Evolutionary conservation across 2,797 vertebrate genomes (phyloP), one percentile per base, ranked within the genome.

Genomic region (Myoxocephalus aenaeus): DNA sequence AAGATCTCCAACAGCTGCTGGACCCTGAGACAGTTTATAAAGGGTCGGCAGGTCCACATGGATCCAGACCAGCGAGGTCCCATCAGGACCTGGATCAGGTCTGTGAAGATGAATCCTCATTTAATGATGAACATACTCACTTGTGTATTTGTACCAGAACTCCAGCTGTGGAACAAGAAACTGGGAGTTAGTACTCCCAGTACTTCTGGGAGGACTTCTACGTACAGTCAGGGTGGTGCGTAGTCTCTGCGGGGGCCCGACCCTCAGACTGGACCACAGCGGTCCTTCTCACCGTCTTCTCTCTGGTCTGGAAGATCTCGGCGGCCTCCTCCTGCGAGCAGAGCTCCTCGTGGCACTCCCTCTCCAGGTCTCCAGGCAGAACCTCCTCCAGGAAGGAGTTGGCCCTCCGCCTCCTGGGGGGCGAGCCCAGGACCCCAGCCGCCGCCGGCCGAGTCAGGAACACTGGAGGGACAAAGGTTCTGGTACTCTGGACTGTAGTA

Each of bases 291-390:
- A 98, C 98, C 69, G 96, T 97, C 69, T 92, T 91, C 84, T 98
- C 96, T 36, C 5, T 87, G 17, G 91, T 95, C 87, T 96, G 93
- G 92, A 97, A 98, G 91, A 98, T 96, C 88, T 99, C 98, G 0
- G 84, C 72, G 1, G 95, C 98, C 83, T 99, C 98, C 84, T 99
- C 98, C 14, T 96, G 94, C 1, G 96, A 94, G 83, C 98, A 99
- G 0, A 0, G 6, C 89, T 99, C 98, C 82, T 99, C 97, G 0
- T 54, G 0, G 74, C 98, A 99, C 82, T 99, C 98, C 1, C 97
- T 91, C 89, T 99, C 97, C 92, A 98, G 4, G 85, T 92, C 93
- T 34, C 96, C 96, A 0, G 96, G 90, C 54, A 96, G 89, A 11
- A 99, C 71, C 90, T 99, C 98, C 90, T 99, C 98, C 86, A 99